Evolutionary conservation across 2,888 invertebrate species (phyloP).

Genomic region (Parochlus steinenii): DNA sequence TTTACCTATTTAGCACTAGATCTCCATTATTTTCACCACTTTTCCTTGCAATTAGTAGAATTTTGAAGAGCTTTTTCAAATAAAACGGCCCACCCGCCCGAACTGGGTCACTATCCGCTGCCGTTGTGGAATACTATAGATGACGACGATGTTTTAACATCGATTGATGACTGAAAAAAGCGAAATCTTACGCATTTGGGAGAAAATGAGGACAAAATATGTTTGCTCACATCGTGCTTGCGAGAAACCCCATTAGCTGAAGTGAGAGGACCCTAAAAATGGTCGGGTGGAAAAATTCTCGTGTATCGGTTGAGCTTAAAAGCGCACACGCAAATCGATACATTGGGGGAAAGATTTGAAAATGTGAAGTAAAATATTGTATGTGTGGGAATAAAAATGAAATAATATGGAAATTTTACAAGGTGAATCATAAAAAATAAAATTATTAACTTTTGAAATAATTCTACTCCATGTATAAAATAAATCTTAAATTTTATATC

Average conservation of each 20-base stretch:
- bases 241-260: too few relatives aligned
- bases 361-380: too few relatives aligned
- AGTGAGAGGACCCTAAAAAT: too few relatives aligned
- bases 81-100: conserved; percentile 17
- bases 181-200: conserved; percentile 11
- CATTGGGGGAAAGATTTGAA: conserved; percentile 5
- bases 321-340: background rate
- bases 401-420: too few relatives aligned
- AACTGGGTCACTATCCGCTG: conserved; percentile 18
- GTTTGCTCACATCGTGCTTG: too few relatives aligned
- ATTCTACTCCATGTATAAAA: too few relatives aligned
- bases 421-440: too few relatives aligned
- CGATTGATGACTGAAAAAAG: conserved; percentile 11
- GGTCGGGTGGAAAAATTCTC: conserved; percentile 4
- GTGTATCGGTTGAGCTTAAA: background rate
- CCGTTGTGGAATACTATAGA: conserved; percentile 5
- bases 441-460: too few relatives aligned
- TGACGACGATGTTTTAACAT: conserved; percentile 8
- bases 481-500: too few relatives aligned
- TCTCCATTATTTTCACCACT: conserved; percentile 8
- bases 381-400: too few relatives aligned
- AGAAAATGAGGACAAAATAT: conserved; percentile 1
- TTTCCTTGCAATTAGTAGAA: background rate
- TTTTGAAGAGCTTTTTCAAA: conserved; percentile 1
- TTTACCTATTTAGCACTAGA: too few relatives aligned